Base-by-base conservation (phyloP, 1,140 invertebrate genomes). In the Drosophila nebulosa region DNA sequence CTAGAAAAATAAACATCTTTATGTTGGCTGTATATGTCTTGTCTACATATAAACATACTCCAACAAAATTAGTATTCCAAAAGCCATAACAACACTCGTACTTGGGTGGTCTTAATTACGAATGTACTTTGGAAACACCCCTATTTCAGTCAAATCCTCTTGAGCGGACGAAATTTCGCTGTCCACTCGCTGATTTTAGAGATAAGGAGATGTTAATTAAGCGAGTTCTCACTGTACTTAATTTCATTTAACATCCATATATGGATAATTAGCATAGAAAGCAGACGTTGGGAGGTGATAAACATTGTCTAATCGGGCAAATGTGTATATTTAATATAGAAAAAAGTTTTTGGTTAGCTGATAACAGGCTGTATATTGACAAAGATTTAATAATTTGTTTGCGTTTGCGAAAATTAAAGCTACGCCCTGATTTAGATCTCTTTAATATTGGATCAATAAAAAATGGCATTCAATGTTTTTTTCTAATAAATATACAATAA, bases 401-500 rank as follows among this genome's bases (percentile, higher is more conserved):
- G 46, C 1, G 46, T 9, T 50, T 50, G n/a, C 0, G 2, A 10
- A 21, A 21, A 22, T 22, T 50, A 50, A 3, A 42, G 39, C 5
- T 46, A 21, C 5, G 18, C 39, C 5, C 5, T 7, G 30, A 32
- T 32, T 32, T 10, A 32, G 30, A 32, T 10, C 12, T 32, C 0
- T 12, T 32, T 10, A 10, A 0, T 10, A 21, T 21, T 46, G 16
- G 39, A 46, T 16, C 39, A 10, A 18, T 46, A 46, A 16, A 16
- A 42, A 16, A 7, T 42, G 1, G 14, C 14, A 7, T 16, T 1
- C 16, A 18, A 42, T 42, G 14, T 42, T 42, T 42, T 52, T 56
- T 42, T 42, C 26, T 56, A 16, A 35, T 36, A 35, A 55, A 59
- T 53, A 55, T 66, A 55, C 59, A 74, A 74, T 53, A 62, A 57